A percentile compares a stretch with the other conserved stretches of the same genome.
These are phyloP conservation scores for Gouania willdenowi DNA, from an alignment of 2,797 vertebrate genomes.

Conservation along the genomic window DNA sequence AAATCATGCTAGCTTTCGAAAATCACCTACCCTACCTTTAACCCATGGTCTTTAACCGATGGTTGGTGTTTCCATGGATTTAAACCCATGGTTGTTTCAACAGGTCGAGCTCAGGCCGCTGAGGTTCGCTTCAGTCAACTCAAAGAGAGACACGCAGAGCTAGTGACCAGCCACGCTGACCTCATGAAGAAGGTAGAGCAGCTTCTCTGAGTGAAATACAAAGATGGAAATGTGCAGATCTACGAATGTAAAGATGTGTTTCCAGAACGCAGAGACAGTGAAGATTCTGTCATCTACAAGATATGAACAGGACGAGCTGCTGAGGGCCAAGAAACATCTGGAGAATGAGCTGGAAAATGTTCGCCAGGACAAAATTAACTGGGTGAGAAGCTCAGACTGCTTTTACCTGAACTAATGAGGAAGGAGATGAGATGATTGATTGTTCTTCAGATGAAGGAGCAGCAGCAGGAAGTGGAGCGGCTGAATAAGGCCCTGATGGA, in stretches of 20 bases:
- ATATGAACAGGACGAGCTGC: slow-evolving; percentile 46
- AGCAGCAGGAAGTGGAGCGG: slow-evolving; percentile 75
- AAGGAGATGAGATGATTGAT: not conserved
- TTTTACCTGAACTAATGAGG: too few relatives aligned
- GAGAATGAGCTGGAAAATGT: slow-evolving; percentile 51
- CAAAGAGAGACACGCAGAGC: slow-evolving; percentile 93
- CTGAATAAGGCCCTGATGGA: slow-evolving; percentile 79
- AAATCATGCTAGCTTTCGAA: too few relatives aligned
- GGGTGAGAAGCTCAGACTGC: too few relatives aligned
- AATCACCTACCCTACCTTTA: too few relatives aligned
- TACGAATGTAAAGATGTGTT: too few relatives aligned
- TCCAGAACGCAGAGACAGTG: slow-evolving; percentile 60
- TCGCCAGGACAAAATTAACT: slow-evolving; percentile 27
- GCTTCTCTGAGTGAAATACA: too few relatives aligned
- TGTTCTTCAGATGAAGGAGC: slow-evolving; percentile 73
- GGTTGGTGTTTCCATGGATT: too few relatives aligned
- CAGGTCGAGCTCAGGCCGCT: slow-evolving; percentile 89
- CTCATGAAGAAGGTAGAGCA: slow-evolving; percentile 86
- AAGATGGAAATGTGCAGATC: too few relatives aligned
- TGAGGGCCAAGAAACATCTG: slow-evolving; percentile 42
- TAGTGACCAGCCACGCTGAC: slow-evolving; percentile 90
- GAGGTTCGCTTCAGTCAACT: slow-evolving; percentile 89
- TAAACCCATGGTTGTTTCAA: too few relatives aligned
- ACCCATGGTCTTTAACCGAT: too few relatives aligned
- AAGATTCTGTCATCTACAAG: slow-evolving; percentile 33